Base-by-base conservation (phyloP, 2,797 vertebrate genomes). In the Gallinago nigripennis region DNA sequence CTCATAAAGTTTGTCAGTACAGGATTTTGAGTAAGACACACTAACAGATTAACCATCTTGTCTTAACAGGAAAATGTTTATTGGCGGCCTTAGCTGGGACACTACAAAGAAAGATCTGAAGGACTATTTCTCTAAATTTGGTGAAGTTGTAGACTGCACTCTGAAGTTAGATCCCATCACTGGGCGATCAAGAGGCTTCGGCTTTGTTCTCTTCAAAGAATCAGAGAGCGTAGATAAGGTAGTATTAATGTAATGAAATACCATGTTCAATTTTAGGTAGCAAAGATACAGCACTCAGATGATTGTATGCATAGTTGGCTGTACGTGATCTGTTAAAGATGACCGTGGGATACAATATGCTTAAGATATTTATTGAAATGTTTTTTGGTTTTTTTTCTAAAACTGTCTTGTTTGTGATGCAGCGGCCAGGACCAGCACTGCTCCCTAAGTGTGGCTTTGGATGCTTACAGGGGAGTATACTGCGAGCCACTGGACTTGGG, bases 21-120 rank as follows among this genome's bases (percentile, higher is more conserved):
- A 54, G 72, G 37, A 33, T 69, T 86, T 86, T 24, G 48, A 18
- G 13, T 88, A 33, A 63, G 48, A 23, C 3, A 19, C 2, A 1
- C 33, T 91, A 93, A 91, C 54, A 70, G 83, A 71, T 94, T 92
- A 96, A 95, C 83, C 64, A 2, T 97, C 54, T 98, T 98, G 87
- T 97, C 90, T 97, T 96, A 89, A 94, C 98, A 99, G 99, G 97
- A 99, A 99, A 94, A 99, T 99, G 99, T 99, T 99, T 96, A 98
- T 99, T 24, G 99, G 99, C n/a, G 99, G 99, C 84, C 98, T 99
- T 91, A 99, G 99, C 97, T 99, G 99, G 99, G 99, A 99, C 97
- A 99, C 99, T 53, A 99, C 99, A 35, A 99, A 99, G 98, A 99
- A 99, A 97, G 99, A 99, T 94, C 98, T 99, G 96, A 99, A 99